Percentiles rank a stretch among this genome's conserved stretches.
These are phyloP conservation scores for Uria aalge DNA, from an alignment of 2,113 vertebrate genomes.

Conservation along the genomic window DNA sequence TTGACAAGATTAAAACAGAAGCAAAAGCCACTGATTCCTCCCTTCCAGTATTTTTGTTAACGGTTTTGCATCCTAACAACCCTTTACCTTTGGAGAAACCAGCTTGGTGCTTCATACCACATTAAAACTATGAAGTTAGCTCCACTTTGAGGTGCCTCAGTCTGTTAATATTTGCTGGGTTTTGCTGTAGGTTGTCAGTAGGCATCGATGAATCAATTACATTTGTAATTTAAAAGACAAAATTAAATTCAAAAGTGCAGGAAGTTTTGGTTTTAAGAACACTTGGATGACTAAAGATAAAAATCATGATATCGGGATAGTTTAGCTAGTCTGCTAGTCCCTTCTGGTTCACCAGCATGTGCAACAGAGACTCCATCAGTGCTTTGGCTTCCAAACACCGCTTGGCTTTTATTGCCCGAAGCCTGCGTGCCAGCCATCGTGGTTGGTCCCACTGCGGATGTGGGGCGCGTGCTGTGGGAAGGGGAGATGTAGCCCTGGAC, in stretches of 20 bases:
- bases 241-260: neutral
- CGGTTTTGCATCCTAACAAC: neutral
- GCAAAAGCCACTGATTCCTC: neutral
- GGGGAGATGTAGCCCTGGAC: neutral
- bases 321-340: neutral
- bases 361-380: neutral
- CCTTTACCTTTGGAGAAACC: neutral
- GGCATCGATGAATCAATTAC: neutral
- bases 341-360: neutral
- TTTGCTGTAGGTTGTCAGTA: neutral
- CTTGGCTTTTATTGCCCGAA: neutral
- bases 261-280: neutral
- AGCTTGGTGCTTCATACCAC: neutral
- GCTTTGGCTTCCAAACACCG: neutral
- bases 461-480: accelerated
- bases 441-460: accelerated
- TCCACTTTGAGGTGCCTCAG: neutral
- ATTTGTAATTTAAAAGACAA: neutral
- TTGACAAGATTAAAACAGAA: neutral
- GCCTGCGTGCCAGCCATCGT: accelerated
- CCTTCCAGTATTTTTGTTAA: neutral
- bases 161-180: neutral
- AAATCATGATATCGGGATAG: accelerated
- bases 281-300: neutral
- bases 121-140: neutral